Conservation (phyloP, 1,140 invertebrate genomes). For the Stegodyphus dumicola region DNA sequence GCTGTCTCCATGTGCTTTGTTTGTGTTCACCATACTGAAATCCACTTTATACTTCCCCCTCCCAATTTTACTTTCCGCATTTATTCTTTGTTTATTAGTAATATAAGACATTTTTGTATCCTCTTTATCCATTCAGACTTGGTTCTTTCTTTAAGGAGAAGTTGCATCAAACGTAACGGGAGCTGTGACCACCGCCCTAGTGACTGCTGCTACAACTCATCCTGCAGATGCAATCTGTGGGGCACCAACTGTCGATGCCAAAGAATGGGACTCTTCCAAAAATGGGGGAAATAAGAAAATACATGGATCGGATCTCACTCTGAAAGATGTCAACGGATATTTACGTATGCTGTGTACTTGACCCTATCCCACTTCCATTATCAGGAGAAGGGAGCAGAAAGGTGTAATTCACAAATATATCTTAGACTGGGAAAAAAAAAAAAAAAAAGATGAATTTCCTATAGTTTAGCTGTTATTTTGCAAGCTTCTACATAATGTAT, state of each 20-base stretch:
- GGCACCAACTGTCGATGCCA: constrained; percentile 89
- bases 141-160: constrained; percentile 84
- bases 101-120: constrained; percentile 73
- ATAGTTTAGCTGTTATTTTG: no score
- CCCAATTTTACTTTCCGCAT: not conserved
- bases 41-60: not conserved
- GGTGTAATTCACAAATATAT: no score
- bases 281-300: constrained; percentile 75
- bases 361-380: no score
- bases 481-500: no score
- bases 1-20: no score
- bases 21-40: not conserved
- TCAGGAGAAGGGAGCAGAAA: no score
- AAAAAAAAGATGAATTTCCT: no score
- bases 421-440: no score
- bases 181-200: constrained; percentile 85
- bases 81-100: not conserved
- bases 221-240: constrained; percentile 90
- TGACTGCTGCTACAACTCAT: constrained; percentile 86
- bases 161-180: constrained; percentile 81
- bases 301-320: not conserved
- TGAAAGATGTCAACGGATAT: not conserved
- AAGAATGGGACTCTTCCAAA: constrained; percentile 88
- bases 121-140: constrained; percentile 73
- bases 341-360: no score